Base-by-base conservation (phyloP, 2,888 invertebrate species). In the Anthrax anthrax region DNA sequence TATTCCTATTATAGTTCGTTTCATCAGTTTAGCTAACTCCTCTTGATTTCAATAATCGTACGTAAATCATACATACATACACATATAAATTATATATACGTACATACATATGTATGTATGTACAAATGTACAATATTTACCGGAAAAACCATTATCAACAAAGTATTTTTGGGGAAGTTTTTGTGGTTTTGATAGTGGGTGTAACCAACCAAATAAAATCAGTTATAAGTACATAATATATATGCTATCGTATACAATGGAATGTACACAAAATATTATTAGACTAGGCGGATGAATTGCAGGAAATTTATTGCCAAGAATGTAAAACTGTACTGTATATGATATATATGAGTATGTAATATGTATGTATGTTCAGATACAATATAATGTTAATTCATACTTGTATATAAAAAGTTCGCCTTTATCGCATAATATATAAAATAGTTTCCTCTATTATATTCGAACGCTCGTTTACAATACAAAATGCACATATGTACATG, bases 101-200 rank as follows among this genome's bases (percentile, higher is more conserved):
- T 23, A 23, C 23, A 23, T 23, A 23, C n/a, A n/a, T 23, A 8
- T 23, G 8, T 23, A 8, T 23, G 8, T 8, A 23, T 23, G 8
- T 8, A 23, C 8, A 23, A 37, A 39, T 40, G 42, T 40, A 46
- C 46, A 37, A 47, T 43, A 39, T 40, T 39, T 27, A 34, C 50
- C 47, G 44, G 47, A 48, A 42, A 47, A 48, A 50, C 50, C 50
- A 50, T 50, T 50, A 50, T 48, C 50, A 50, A 50, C 48, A 50
- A 47, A 47, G 50, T 47, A 50, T 47, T 50, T 50, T 46, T 32
- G 37, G 40, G 43, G 18, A 18, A 50, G 42, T 50, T 50, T 50
- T 47, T 50, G 50, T 23, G 48, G 48, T 38, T 23, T 23, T 50
- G 47, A 46, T 46, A 46, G 50, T 46, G 50, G 50, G 48, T 50